Evolutionary conservation across 2,888 invertebrate species (phyloP), one percentile per base, ranked within the genome.

Genomic region (Drosophila dives): DNA sequence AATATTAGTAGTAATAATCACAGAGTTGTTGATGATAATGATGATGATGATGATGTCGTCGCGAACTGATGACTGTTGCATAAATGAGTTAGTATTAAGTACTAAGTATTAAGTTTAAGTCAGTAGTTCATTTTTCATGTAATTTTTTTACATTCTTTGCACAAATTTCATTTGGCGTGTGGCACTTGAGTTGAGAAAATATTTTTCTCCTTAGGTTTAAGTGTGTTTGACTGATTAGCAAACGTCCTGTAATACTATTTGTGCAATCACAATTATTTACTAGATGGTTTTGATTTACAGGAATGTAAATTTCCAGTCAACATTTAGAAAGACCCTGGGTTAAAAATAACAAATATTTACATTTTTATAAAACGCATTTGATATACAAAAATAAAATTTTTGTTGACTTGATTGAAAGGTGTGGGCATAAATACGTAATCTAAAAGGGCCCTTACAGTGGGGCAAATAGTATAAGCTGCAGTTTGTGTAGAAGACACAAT

Each of bases 301-400:
- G n/a, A 72, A 72, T 77, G 68, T 36, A 56, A 58, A 65, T 61
- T 59, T 50, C 38, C 48, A 34, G 54, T 11, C 59, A 36, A 67
- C 64, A 38, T 36, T 40, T 54, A 68, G 50, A 84, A 90, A 90
- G 87, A 88, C 89, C 80, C 40, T 53, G 20, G 23, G 29, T 34
- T 32, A 42, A 60, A 36, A 60, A 48, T 40, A 12, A 36, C 10
- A 29, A 49, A 42, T 23, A 69, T 34, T 61, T 56, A 45, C 49
- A 42, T 64, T 63, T 42, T 42, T 26, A 5, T 40, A 32, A 26
- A 34, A 38, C 11, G 15, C 51, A 38, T 10, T 12, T 34, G 6
- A 48, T 36, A 26, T 26, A 4, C 26, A 7, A 32, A 45, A 20
- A 64, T 53, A 10, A 34, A 26, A 54, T 17, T 34, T 15, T 20